Evolutionary conservation across 2,888 invertebrate species (phyloP).

Genomic region (Melanargia galathea): DNA sequence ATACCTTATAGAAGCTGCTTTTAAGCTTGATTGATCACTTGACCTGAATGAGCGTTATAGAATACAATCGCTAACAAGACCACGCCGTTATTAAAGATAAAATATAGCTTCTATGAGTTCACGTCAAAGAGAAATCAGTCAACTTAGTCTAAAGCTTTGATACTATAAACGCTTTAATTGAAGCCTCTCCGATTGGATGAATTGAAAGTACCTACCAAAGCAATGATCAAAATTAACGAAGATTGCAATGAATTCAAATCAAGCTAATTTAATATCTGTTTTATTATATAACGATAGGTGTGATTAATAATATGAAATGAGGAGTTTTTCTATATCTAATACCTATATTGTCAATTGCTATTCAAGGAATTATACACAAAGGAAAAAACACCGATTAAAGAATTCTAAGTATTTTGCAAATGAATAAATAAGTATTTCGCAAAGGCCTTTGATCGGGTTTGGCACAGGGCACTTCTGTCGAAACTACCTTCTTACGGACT

Average conservation of each 20-base stretch:
- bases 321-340: no score
- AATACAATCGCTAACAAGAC: conserved; percentile 17
- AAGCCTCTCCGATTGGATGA: neutral
- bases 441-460: no score
- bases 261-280: no score
- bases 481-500: no score
- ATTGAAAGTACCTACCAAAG: no score
- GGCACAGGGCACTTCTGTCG: no score
- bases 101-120: neutral
- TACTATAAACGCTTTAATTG: neutral
- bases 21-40: conserved; percentile 34
- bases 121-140: neutral
- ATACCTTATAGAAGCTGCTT: conserved; percentile 26
- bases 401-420: conserved; percentile 5
- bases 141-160: neutral
- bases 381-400: neutral
- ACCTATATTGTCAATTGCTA: no score
- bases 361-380: neutral
- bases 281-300: no score
- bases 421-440: no score
- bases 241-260: no score
- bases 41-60: conserved; percentile 26
- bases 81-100: conserved; percentile 7
- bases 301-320: no score
- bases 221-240: no score